Evolutionary conservation across 1,140 invertebrate species (phyloP).

Genomic region (Platyura marginata): DNA sequence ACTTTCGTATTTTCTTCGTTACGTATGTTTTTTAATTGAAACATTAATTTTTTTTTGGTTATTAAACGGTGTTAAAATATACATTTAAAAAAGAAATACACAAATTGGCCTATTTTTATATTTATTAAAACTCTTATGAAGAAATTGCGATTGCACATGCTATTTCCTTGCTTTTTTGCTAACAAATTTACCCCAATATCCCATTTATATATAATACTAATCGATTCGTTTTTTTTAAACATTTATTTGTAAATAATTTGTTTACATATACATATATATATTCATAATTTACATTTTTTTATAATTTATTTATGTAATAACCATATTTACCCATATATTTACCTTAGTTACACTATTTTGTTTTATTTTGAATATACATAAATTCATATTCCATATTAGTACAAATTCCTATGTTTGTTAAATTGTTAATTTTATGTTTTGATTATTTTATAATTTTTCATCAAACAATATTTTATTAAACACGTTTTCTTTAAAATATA

Average conservation of each 20-base stretch:
- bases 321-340: too few relatives aligned
- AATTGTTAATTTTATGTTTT: too few relatives aligned
- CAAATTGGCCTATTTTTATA: constrained; percentile 2
- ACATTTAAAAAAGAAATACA: not conserved
- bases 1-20: not conserved
- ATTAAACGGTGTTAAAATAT: not conserved
- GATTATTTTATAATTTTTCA: too few relatives aligned
- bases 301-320: too few relatives aligned
- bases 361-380: too few relatives aligned
- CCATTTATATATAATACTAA: constrained; percentile 2
- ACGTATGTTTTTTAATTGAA: not conserved
- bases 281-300: too few relatives aligned
- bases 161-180: constrained; percentile 2
- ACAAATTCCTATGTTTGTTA: too few relatives aligned
- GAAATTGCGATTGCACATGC: constrained; percentile 4
- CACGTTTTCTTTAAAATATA: too few relatives aligned
- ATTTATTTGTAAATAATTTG: not conserved
- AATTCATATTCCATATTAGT: too few relatives aligned
- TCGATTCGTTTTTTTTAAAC: constrained; percentile 4
- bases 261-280: constrained; percentile 2
- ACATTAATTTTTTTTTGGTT: not conserved
- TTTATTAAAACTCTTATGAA: not conserved
- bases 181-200: not conserved
- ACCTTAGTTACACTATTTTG: too few relatives aligned
- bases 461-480: too few relatives aligned